Conservation (phyloP, 2,888 invertebrate genomes). For the Rhamphomyia laevipes region DNA sequence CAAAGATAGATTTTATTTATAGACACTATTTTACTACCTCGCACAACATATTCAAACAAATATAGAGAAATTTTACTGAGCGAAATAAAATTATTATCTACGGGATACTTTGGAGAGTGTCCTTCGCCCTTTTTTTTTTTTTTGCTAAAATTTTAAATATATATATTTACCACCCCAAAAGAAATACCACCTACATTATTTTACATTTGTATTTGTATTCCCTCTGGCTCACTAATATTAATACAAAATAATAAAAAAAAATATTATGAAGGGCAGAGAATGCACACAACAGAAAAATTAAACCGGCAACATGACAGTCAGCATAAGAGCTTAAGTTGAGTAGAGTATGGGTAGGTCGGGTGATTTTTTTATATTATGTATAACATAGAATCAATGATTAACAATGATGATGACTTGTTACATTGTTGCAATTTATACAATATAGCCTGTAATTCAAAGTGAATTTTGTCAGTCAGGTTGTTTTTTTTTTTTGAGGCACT, state of each 20-base stretch:
- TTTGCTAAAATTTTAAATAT: too few species aligned
- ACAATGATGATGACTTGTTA: slow-evolving; percentile 8
- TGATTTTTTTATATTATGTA: slow-evolving; percentile 3
- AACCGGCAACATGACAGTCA: slow-evolving; percentile 15
- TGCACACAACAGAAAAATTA: too few species aligned
- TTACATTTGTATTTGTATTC: background rate
- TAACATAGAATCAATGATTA: slow-evolving; percentile 3
- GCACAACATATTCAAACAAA: too few species aligned
- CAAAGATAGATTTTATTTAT: too few species aligned
- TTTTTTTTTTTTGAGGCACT: background rate
- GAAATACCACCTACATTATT: too few species aligned
- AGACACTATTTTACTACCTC: too few species aligned
- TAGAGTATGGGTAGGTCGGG: slow-evolving; percentile 37
- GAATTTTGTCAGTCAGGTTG: background rate
- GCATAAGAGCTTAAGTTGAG: slow-evolving; percentile 26
- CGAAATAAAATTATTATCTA: too few species aligned
- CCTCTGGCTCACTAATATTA: background rate
- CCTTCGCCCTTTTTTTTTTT: too few species aligned
- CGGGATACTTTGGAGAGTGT: too few species aligned
- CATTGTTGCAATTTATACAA: slow-evolving; percentile 3
- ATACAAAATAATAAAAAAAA: background rate
- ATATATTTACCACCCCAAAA: too few species aligned
- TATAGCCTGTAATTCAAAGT: background rate
- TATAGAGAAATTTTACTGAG: too few species aligned
- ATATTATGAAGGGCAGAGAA: slow-evolving; percentile 11